Conservation (phyloP, 2,888 invertebrate species). For the Calephelis perditalis region DNA sequence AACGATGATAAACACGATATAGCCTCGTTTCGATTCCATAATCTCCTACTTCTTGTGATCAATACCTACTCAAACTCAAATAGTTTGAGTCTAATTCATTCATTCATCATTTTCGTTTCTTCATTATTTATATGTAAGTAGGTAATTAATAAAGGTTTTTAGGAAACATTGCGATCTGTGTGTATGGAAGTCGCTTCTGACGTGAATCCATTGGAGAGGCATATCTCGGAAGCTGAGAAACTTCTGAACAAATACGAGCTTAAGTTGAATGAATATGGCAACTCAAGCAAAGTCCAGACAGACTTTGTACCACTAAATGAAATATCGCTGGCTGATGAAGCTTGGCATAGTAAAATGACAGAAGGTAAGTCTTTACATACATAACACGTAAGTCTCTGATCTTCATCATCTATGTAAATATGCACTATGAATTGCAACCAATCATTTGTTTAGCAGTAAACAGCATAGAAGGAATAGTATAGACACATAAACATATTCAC, state of each 20-base stretch:
- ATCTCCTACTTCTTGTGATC: too few species aligned
- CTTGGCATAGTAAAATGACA: conserved; percentile 71
- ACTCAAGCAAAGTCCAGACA: conserved; percentile 45
- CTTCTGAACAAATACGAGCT: conserved; percentile 77
- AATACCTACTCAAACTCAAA: too few species aligned
- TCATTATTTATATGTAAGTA: not conserved
- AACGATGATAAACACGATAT: too few species aligned
- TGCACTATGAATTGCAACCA: too few species aligned
- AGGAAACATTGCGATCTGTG: conserved; percentile 56
- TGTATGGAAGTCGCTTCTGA: conserved; percentile 52
- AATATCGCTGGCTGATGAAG: conserved; percentile 66
- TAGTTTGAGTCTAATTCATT: too few species aligned
- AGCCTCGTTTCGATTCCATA: too few species aligned
- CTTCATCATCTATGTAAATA: too few species aligned
- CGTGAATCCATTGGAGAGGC: conserved; percentile 56
- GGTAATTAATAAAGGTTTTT: conserved; percentile 18
- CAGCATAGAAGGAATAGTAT: too few species aligned
- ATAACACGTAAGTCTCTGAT: too few species aligned
- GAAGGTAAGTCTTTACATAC: conserved; percentile 44
- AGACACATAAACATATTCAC: too few species aligned
- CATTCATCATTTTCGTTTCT: too few species aligned
- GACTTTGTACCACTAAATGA: conserved; percentile 63
- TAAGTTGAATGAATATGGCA: conserved; percentile 70
- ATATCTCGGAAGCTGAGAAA: conserved; percentile 70
- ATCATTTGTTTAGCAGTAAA: too few species aligned